Evolutionary conservation across 2,888 invertebrate genomes (phyloP).

Genomic region (Cryptosula pallasiana): DNA sequence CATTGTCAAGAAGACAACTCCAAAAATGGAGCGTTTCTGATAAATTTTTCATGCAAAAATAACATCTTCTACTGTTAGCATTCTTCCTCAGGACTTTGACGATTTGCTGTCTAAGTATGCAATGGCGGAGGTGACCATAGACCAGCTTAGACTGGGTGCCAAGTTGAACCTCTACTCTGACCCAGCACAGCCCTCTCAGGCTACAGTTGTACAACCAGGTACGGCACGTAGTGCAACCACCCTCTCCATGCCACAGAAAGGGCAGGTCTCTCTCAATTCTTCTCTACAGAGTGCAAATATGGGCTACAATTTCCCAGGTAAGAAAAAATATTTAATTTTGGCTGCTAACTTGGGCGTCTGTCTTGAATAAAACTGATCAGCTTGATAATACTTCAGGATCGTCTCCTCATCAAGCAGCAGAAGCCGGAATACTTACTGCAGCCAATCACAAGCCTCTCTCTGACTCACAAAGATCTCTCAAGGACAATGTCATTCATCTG

Average conservation of each 20-base stretch:
- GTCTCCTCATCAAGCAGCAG: neutral
- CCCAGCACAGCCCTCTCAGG: conserved; percentile 41
- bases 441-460: neutral
- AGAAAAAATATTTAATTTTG: no score
- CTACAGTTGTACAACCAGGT: conserved; percentile 24
- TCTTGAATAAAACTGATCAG: no score
- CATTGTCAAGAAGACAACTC: no score
- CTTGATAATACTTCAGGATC: neutral
- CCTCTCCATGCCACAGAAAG: conserved; percentile 1
- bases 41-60: no score
- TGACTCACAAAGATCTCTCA: neutral
- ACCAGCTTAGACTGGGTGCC: conserved; percentile 49
- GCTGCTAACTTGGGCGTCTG: no score
- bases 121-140: conserved; percentile 52
- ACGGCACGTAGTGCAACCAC: conserved; percentile 17
- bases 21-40: no score
- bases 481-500: neutral
- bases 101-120: conserved; percentile 50
- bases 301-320: neutral
- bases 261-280: conserved; percentile 18
- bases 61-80: no score
- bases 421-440: neutral
- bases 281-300: conserved; percentile 4
- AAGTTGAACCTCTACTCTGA: conserved; percentile 44
- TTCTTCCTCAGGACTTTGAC: conserved; percentile 42